Conservation (phyloP, 2,888 invertebrate species). For the Nemotelus nigrinus region DNA sequence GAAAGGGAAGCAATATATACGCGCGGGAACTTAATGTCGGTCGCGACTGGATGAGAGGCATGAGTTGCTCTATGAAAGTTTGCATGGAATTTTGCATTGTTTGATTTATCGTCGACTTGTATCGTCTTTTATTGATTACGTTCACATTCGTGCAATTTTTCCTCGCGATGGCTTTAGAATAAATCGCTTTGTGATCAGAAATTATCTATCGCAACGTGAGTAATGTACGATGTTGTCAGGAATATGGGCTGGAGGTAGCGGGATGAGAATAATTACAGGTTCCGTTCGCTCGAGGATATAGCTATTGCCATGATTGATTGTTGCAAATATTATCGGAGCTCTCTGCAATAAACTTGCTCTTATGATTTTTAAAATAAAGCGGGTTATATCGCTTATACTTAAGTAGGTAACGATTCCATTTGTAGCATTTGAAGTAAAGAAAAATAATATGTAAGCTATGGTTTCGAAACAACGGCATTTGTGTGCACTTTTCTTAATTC, state of each 20-base stretch:
- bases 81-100: background rate
- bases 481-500: too few relatives aligned
- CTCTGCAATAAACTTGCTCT: too few relatives aligned
- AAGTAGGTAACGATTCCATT: too few relatives aligned
- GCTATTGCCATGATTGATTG: background rate
- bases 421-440: too few relatives aligned
- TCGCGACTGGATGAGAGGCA: conserved; percentile 2
- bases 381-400: too few relatives aligned
- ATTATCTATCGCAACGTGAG: conserved; percentile 3
- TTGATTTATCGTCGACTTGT: conserved; percentile 39
- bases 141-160: conserved; percentile 39
- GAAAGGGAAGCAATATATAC: background rate
- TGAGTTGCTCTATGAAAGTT: conserved; percentile 28
- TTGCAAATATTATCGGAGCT: background rate
- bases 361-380: too few relatives aligned
- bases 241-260: background rate
- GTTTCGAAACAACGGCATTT: too few relatives aligned
- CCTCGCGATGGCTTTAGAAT: background rate
- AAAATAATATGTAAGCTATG: too few relatives aligned
- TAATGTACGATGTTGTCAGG: background rate
- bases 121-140: conserved; percentile 34
- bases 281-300: background rate
- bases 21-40: background rate
- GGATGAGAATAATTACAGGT: background rate
- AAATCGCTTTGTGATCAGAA: background rate